These are phyloP conservation scores for Chionis minor DNA, from an alignment of 2,113 vertebrate genomes.

Conservation along the genomic window DNA sequence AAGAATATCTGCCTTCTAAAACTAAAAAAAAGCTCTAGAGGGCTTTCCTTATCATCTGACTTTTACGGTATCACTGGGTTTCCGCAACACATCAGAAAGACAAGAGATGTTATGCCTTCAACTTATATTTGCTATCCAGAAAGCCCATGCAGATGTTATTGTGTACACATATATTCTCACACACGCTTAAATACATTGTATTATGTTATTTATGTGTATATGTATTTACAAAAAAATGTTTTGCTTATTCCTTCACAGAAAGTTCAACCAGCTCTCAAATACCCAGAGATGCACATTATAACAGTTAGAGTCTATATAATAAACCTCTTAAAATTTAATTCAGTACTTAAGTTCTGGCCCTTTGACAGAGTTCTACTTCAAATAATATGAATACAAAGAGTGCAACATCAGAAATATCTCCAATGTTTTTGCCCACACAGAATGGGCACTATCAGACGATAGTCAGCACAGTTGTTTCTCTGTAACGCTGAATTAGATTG, in stretches of 20 bases:
- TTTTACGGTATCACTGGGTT: not conserved
- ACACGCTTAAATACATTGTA: not conserved
- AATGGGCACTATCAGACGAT: not conserved
- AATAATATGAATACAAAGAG: not conserved
- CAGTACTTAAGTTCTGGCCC: not conserved
- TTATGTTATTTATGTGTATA: not conserved
- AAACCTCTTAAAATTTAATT: not conserved
- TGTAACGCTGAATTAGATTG: not conserved
- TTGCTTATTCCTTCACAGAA: not conserved
- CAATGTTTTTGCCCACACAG: not conserved
- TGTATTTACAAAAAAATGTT: not conserved
- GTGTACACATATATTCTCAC: not conserved
- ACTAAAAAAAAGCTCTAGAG: no score
- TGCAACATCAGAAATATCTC: not conserved
- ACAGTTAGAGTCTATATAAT: not conserved
- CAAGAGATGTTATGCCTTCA: not conserved
- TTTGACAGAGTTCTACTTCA: not conserved
- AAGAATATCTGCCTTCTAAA: no score
- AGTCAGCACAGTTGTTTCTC: not conserved
- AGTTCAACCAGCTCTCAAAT: not conserved
- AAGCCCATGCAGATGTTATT: not conserved
- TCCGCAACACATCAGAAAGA: not conserved
- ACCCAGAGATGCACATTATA: not conserved
- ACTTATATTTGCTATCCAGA: not conserved
- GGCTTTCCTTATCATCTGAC: no score